Conservation (phyloP, 2,113 vertebrate genomes). For the Platysternon megacephalum region DNA sequence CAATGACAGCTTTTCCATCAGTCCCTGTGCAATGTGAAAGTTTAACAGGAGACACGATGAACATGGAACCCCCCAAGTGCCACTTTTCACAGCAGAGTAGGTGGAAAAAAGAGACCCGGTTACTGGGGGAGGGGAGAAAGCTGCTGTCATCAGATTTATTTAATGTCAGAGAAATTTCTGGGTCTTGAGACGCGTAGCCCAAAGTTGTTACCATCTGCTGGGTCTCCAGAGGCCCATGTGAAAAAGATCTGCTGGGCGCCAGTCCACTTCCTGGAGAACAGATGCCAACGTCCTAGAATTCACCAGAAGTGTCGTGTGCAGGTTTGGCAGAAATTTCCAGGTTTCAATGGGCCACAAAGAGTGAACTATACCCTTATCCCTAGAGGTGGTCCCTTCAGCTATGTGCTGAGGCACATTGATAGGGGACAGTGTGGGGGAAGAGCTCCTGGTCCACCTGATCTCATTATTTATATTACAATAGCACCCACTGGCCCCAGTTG, state of each 20-base stretch:
- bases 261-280: neutral
- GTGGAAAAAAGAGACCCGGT: neutral
- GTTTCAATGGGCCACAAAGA: neutral
- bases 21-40: neutral
- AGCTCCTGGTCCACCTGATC: neutral
- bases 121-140: conserved; percentile 12
- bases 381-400: neutral
- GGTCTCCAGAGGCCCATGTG: neutral
- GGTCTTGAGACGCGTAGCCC: neutral
- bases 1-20: neutral
- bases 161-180: neutral
- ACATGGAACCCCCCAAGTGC: neutral
- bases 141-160: conserved; percentile 45
- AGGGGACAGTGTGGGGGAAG: neutral
- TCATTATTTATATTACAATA: neutral
- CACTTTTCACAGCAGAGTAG: conserved; percentile 4
- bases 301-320: neutral
- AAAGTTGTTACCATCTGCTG: neutral
- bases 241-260: neutral
- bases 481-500: neutral
- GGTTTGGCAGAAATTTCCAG: neutral
- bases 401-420: neutral
- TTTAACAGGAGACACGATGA: neutral
- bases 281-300: neutral
- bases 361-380: neutral